Base-by-base conservation (phyloP, 2,888 invertebrate species). In the Idaea aversata region DNA sequence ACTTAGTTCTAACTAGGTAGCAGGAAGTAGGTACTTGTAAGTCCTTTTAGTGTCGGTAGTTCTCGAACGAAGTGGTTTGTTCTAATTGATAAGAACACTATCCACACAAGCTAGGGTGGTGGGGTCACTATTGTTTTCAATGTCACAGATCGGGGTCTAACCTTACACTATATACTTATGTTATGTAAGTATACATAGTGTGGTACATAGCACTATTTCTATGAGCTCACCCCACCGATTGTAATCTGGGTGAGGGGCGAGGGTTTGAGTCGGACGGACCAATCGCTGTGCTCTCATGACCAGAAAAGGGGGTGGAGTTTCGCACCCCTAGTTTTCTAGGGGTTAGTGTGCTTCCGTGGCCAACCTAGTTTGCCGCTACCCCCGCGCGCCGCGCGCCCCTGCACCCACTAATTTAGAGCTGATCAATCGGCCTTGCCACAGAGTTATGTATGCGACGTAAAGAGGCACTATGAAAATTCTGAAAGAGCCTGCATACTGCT, bases 281-380 rank as follows among this genome's bases (percentile, higher is more conserved):
- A 93, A 93, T 93, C 89, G 86, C 90, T 84, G 88, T 88, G 90
- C 88, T 87, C 90, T 84, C 88, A 88, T 92, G 92, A 91, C 92
- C 93, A 93, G 92, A 91, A 93, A 93, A 91, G 91, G 81, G 92
- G 93, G 93, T 85, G 93, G 93, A 91, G 93, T 91, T 91, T 93
- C 91, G 91, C 92, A 92, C 93, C 93, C 93, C 93, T 91, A 92
- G 93, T 92, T 93, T 93, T 93, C 93, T 92, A 93, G 93, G 93
- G 93, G 93, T 93, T 93, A 93, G 91, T 93, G 90, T 93, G 93
- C 91, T 93, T 93, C 89, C 93, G 92, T 87, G 90, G 88, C 91
- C 93, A 93, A 93, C 93, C 93, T 93, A 93, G 93, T 92, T 93
- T 90, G 87, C 86, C 82, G 86, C 86, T 80, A 77, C 83, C 87